Percentiles rank a stretch among this genome's conserved stretches.
Evolutionary conservation across 2,797 vertebrate genomes (phyloP).

Genomic region (Podarcis siculus): DNA sequence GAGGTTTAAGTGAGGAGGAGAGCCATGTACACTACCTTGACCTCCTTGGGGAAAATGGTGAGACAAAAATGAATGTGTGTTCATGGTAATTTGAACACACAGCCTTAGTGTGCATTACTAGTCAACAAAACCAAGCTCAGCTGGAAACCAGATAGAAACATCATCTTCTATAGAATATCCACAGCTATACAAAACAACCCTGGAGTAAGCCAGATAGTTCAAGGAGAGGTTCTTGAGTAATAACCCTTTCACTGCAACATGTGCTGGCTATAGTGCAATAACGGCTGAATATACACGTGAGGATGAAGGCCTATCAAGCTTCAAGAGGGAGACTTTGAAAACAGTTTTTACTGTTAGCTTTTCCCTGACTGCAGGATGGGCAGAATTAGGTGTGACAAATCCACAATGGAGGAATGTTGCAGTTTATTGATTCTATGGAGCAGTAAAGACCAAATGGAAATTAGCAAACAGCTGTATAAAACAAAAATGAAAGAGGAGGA

Average conservation of each 20-base stretch:
- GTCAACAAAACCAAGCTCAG: neutral
- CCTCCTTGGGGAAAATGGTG: too few relatives aligned
- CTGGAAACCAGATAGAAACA: neutral
- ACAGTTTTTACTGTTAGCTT: neutral
- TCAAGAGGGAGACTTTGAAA: neutral
- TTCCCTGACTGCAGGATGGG: neutral
- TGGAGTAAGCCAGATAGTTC: neutral
- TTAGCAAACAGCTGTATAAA: neutral
- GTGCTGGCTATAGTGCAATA: neutral
- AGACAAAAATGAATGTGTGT: too few relatives aligned
- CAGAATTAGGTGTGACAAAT: neutral
- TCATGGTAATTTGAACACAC: neutral
- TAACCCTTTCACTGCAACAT: neutral
- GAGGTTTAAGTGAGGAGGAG: too few relatives aligned
- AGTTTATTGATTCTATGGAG: neutral
- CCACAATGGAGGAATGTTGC: neutral
- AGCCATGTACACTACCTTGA: too few relatives aligned
- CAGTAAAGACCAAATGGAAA: neutral
- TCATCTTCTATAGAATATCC: neutral
- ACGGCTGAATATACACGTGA: neutral
- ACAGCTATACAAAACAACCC: slow-evolving; percentile 15
- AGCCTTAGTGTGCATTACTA: neutral
- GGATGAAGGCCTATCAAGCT: neutral
- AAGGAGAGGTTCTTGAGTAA: neutral
- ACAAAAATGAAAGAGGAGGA: neutral